Percentiles rank a stretch among this genome's conserved stretches.
phyloP scores from a whole-genome alignment of 2,888 invertebrate genomes.

The Pandemis corylana region DNA sequence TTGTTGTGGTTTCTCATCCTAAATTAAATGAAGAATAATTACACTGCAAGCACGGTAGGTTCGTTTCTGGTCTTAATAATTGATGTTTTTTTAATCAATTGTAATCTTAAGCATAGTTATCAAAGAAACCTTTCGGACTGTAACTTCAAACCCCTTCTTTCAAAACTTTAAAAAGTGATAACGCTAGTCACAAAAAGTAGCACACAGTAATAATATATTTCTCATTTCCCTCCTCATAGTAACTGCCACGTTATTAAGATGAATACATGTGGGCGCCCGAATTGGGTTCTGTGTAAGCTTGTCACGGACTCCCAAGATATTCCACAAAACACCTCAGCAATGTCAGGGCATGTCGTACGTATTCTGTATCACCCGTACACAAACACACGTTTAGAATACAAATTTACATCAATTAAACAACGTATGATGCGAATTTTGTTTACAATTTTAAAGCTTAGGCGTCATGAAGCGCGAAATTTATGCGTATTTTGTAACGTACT shows the following conservation, averaged over 20 bases:
- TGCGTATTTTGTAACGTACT: conserved; percentile 10
- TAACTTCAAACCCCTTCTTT: not conserved
- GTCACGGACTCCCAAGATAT: conserved; percentile 34
- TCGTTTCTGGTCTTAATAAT: too few relatives aligned
- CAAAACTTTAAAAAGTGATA: not conserved
- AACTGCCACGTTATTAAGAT: conserved; percentile 27
- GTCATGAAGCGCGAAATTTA: conserved; percentile 1
- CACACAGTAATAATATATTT: not conserved
- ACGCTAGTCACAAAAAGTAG: not conserved
- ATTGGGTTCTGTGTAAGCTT: conserved; percentile 26
- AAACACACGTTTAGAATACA: conserved; percentile 26
- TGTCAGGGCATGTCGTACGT: conserved; percentile 17
- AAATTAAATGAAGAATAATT: too few relatives aligned
- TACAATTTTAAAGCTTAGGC: conserved; percentile 12
- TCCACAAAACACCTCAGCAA: conserved; percentile 27
- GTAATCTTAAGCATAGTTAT: too few relatives aligned
- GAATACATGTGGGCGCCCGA: conserved; percentile 10
- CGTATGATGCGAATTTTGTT: conserved; percentile 10
- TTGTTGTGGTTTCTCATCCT: too few relatives aligned
- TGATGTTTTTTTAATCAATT: too few relatives aligned
- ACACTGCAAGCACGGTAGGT: too few relatives aligned
- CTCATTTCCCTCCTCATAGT: conserved; percentile 5
- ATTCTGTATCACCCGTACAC: conserved; percentile 23
- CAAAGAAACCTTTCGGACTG: too few relatives aligned
- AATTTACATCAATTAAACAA: conserved; percentile 36